Base-by-base conservation (phyloP, 2,888 invertebrate genomes). In the Leucania comma region DNA sequence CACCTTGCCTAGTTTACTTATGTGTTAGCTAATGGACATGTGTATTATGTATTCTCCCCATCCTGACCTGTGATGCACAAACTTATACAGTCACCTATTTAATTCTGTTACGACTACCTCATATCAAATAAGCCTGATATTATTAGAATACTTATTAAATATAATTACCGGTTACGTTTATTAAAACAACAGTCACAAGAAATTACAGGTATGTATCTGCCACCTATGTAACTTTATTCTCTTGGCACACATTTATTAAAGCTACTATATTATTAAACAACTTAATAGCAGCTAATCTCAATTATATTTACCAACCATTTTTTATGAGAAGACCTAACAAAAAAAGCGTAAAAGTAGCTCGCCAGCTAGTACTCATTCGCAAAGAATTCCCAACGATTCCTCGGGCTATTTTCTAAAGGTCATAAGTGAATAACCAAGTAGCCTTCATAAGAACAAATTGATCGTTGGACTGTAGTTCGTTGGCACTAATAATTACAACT, bases 351-450 rank as follows among this genome's bases (percentile, higher is more conserved):
- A 71, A 80, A 71, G 70, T 74, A 74, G 48, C 70, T 38, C 57
- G 66, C 68, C 54, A 59, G 56, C 32, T 72, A 71, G 73, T 75
- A 73, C 78, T 80, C 83, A 81, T 83, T 72, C 77, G 68, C 72
- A 70, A 82, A 82, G 86, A 84, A 87, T 86, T 88, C 90, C 87
- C 85, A 82, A 83, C 87, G 83, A 89, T 87, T 88, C 89, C 89
- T 85, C 80, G 81, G 85, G 90, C 87, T 87, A 90, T 91, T 91
- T 89, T 89, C 86, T 93, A 95, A 95, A 95, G 95, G 95, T 94
- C 94, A 94, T 83, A 83, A 86, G 95, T 94, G 92, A 95, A 94
- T 86, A 95, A 93, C 94, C 94, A 91, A 85, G 82, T 82, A 90
- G 89, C 90, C 89, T 90, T 89, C 87, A 83, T 85, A 87, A 82